Base-by-base conservation (phyloP, 2,797 vertebrate genomes). In the Poeciliopsis presidionis region DNA sequence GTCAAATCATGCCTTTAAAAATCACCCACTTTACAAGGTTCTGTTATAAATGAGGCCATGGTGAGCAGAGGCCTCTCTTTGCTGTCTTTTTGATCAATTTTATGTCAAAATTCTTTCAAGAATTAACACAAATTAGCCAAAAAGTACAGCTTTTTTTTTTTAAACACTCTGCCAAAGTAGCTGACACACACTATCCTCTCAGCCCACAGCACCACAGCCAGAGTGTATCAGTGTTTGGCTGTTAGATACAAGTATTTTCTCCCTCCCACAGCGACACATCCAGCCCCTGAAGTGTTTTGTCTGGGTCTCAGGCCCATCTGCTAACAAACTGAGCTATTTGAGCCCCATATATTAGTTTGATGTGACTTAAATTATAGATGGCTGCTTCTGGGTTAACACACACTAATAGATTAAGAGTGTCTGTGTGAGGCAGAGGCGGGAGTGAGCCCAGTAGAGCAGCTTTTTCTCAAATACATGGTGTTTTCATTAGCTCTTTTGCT, bases 1-100 rank as follows among this genome's bases (percentile, higher is more conserved):
- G 92, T 87, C 85, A 82, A 20, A 73, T 92, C 91, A 88, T 78
- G 87, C 78, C 87, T 81, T 72, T 73, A 47, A 74, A 72, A 83
- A 41, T 81, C 79, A 76, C 81, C 76, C 78, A 75, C 75, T 73
- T 43, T 18, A 70, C 76, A 73, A 82, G 11, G 78, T 83, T 78
- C 28, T 77, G 80, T 73, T 43, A 69, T 73, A 74, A 70, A 8
- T 30, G 43, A 87, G 28, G 76, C 79, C 46, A 1, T 11, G 63
- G 36, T 36, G 33, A 67, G 72, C 45, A 43, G 74, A 86, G 61
- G 78, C 53, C 70, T 45, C 71, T 61, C 69, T 47, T 33, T 73
- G 33, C 71, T 13, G 22, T 67, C 70, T 73, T 49, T 43, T 25
- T 41, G 12, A 36, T 7, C 28, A 45, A 12, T 51, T 28, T 59